phyloP scores from a whole-genome alignment of 1,140 invertebrate species.

The Eriocheir sinensis region DNA sequence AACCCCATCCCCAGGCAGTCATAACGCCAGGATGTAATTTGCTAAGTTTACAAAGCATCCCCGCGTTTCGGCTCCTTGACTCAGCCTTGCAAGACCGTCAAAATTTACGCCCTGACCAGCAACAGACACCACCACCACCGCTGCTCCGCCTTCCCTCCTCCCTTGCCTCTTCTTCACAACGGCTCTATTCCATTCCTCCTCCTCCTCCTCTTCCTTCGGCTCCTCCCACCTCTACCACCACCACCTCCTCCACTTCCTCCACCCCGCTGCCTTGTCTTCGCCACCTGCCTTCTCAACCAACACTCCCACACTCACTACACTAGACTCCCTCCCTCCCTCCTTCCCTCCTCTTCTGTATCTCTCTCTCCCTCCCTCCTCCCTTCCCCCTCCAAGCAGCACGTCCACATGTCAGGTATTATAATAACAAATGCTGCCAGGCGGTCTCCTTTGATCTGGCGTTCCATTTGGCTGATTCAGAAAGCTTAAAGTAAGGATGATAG shows the following conservation, averaged over 20 bases:
- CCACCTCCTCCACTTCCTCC: background rate
- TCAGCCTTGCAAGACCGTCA: too few species aligned
- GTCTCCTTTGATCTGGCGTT: background rate
- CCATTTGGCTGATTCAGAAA: background rate
- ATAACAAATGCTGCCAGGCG: background rate
- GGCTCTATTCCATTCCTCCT: background rate
- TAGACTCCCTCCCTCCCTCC: background rate
- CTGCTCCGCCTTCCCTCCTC: background rate
- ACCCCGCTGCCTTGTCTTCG: background rate
- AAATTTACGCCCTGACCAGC: too few species aligned
- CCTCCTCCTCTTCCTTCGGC: background rate
- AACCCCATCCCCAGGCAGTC: too few species aligned
- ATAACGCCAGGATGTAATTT: too few species aligned
- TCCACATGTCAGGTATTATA: constrained; percentile 13
- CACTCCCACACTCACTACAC: constrained; percentile 1
- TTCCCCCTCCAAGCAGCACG: background rate
- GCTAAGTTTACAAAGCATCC: too few species aligned
- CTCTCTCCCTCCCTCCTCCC: background rate
- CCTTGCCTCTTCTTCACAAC: background rate
- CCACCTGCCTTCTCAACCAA: background rate
- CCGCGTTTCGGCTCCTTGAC: too few species aligned
- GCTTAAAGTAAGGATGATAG: background rate
- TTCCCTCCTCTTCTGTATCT: background rate
- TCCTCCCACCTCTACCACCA: background rate
- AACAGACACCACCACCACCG: too few species aligned